Conservation (phyloP, 2,113 vertebrate species). For the Onychostoma macrolepis region DNA sequence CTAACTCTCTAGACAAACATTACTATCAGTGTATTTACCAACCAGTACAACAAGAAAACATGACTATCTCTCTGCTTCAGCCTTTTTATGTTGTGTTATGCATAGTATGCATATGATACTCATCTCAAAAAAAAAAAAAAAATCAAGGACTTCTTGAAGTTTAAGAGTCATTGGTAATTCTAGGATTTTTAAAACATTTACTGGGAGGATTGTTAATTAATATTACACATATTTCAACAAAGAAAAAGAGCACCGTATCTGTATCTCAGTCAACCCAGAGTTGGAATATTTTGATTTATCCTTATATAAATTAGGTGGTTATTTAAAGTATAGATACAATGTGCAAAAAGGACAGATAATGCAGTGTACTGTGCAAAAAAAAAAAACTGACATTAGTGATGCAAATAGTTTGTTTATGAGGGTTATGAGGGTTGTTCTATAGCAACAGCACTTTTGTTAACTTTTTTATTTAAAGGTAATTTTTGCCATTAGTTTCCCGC, state of each 20-base stretch:
- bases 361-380: background rate
- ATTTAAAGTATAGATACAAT: background rate
- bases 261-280: too few species aligned
- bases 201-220: background rate
- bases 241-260: too few species aligned
- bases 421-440: too few species aligned
- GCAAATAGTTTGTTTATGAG: too few species aligned
- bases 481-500: too few species aligned
- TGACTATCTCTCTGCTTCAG: background rate
- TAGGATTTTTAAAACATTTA: background rate
- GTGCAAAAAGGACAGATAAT: background rate
- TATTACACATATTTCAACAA: background rate
- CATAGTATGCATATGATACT: background rate
- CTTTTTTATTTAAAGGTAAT: too few species aligned
- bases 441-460: too few species aligned
- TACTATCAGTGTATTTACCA: background rate
- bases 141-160: background rate
- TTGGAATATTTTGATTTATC: background rate
- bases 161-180: too few species aligned
- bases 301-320: background rate
- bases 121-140: too few species aligned
- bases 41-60: background rate
- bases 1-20: slow-evolving; percentile 34
- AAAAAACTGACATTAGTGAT: background rate
- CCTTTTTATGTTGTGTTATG: background rate